These are phyloP conservation scores for Diplodus sargus DNA, from an alignment of 2,797 vertebrate genomes.

Conservation along the genomic window DNA sequence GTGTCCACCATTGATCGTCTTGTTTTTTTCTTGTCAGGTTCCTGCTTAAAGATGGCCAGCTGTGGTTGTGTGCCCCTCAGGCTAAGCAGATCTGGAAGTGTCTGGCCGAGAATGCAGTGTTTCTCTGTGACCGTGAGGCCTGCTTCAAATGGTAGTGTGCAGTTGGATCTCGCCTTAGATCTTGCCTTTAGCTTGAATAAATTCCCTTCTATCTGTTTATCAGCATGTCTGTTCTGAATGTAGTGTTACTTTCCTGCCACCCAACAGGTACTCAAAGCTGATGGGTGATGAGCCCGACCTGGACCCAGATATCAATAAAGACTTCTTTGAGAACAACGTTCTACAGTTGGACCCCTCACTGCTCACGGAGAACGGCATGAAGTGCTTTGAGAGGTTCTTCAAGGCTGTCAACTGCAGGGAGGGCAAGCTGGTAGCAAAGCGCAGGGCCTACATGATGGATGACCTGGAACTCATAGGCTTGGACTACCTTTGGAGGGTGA, in stretches of 20 bases:
- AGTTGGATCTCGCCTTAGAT: not conserved
- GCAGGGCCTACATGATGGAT: conserved; percentile 99
- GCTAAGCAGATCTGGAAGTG: conserved; percentile 99
- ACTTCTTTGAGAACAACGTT: conserved; percentile 99
- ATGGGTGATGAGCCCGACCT: conserved; percentile 99
- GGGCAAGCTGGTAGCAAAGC: conserved; percentile 98
- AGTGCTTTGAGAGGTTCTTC: conserved; percentile 99
- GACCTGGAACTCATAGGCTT: conserved; percentile 98
- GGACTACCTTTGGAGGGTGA: conserved; percentile 99
- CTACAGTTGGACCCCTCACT: conserved; percentile 98
- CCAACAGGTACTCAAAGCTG: conserved; percentile 92
- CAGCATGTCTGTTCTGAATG: conserved; percentile 4
- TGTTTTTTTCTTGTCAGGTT: conserved; percentile 85
- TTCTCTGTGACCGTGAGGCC: conserved; percentile 98
- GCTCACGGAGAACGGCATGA: conserved; percentile 99
- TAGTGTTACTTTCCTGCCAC: not conserved
- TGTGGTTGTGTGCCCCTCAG: conserved; percentile 99
- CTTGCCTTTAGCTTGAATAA: not conserved
- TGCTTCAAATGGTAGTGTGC: conserved; percentile 96
- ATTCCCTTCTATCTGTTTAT: not conserved
- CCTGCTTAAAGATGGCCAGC: conserved; percentile 97
- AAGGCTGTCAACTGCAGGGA: conserved; percentile 99
- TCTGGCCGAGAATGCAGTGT: conserved; percentile 98
- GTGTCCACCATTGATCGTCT: conserved; percentile 33
- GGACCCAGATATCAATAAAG: conserved; percentile 99